Evolutionary conservation across 1,140 invertebrate species (phyloP), one percentile per base, ranked within the genome.

Genomic region (Drosophila obscura): DNA sequence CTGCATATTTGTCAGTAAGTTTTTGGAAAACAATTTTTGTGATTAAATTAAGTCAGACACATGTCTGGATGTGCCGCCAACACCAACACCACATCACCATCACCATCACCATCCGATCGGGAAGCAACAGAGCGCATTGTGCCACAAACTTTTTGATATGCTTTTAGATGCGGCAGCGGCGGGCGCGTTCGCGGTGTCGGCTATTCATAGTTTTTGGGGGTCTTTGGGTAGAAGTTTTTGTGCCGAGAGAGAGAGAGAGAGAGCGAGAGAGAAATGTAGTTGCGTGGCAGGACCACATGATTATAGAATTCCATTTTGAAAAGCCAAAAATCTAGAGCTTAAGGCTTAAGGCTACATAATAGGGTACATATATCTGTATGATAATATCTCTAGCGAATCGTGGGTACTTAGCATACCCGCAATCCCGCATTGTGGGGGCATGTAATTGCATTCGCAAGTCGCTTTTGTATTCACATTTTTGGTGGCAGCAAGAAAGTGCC

Each of bases 361-460:
- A 5, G 15, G 59, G 9, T 58, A 62, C 35, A 16, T 15, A 57
- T 49, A 22, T 53, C 65, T 69, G 73, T 51, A 45, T 50, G 61
- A 57, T 41, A 45, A 39, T 31, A 39, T 59, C 66, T 43, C 72
- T 66, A 66, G 57, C 61, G 73, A 64, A 61, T 75, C 50, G 48
- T 3, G 2, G 22, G 56, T 65, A 71, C 75, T 77, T 69, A 24
- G 22, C 3, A 0, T 24, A 2, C 22, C 48, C 69, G 24, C 56
- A 45, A 41, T 45, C 55, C n/a, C n/a, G 50, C 64, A 73, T 57
- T 76, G 51, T 76, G 51, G 57, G 57, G 41, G 22, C 55, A 58
- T 74, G 69, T 80, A 79, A 79, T 73, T 73, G 75, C 69, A 73
- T 52, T 67, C 52, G 55, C 69, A 52, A 41, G 16, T n/a, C 49